Conservation (phyloP, 2,888 invertebrate species). For the Sabatieria punctata region DNA sequence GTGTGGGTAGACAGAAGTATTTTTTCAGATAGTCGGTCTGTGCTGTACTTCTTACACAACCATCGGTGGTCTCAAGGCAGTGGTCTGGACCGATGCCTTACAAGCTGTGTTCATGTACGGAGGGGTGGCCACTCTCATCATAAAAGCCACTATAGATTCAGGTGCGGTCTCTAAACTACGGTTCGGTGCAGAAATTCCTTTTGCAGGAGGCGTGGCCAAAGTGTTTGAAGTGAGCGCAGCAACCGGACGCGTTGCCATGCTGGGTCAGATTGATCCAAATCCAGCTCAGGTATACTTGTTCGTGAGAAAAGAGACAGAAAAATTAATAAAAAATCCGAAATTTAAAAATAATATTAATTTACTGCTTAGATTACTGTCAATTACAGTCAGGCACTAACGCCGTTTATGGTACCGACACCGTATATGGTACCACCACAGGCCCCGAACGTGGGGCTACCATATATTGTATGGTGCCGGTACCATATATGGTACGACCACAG, state of each 20-base stretch:
- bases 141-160: conserved; percentile 6
- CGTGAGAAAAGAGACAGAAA: no score
- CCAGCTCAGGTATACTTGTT: neutral
- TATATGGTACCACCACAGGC: no score
- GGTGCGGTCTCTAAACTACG: conserved; percentile 1
- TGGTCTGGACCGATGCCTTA: conserved; percentile 70
- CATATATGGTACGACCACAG: no score
- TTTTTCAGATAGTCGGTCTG: conserved; percentile 14
- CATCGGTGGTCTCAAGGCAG: conserved; percentile 54
- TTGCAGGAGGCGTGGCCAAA: neutral
- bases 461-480: no score
- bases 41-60: conserved; percentile 15
- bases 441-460: no score
- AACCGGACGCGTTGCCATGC: neutral
- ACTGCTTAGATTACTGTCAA: no score
- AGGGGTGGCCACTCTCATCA: conserved; percentile 8
- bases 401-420: no score
- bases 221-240: neutral
- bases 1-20: neutral
- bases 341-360: no score
- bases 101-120: conserved; percentile 38
- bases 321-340: no score
- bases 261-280: neutral
- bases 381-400: no score
- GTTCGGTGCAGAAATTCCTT: neutral